Conservation (phyloP, 2,888 invertebrate species). For the Amphipyra berbera region DNA sequence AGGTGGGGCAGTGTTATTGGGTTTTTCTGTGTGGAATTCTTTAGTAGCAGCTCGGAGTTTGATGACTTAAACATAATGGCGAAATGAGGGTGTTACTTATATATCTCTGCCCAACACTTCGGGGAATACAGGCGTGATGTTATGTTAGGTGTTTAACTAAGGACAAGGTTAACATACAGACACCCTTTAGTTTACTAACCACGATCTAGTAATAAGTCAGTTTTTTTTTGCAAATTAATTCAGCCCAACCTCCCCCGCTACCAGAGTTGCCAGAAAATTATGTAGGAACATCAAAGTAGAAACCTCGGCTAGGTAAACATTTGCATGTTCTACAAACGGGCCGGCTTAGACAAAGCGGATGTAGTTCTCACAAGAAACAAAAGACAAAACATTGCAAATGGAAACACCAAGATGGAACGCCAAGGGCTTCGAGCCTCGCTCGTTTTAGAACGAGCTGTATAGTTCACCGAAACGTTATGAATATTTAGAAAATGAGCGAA, state of each 20-base stretch:
- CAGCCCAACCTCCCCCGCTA: slow-evolving; percentile 21
- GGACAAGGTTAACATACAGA: background rate
- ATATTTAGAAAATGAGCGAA: slow-evolving; percentile 62
- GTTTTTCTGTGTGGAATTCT: too few species aligned
- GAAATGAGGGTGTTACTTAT: too few species aligned
- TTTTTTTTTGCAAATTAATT: slow-evolving; percentile 39
- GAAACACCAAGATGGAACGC: slow-evolving; percentile 70
- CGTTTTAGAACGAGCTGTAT: slow-evolving; percentile 50
- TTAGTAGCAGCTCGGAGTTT: too few species aligned
- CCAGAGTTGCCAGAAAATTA: slow-evolving; percentile 70
- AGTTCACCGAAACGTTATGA: slow-evolving; percentile 52
- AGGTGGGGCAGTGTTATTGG: too few species aligned
- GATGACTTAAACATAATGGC: too few species aligned
- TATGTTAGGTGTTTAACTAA: too few species aligned
- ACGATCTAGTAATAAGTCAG: slow-evolving; percentile 9
- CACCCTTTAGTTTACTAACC: slow-evolving; percentile 20
- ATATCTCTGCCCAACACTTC: too few species aligned
- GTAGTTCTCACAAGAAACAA: slow-evolving; percentile 79
- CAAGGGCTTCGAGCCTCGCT: slow-evolving; percentile 51
- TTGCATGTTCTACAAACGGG: slow-evolving; percentile 77
- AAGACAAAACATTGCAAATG: slow-evolving; percentile 79
- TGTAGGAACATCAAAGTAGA: slow-evolving; percentile 73
- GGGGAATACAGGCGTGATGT: too few species aligned
- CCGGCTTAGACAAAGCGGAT: slow-evolving; percentile 76
- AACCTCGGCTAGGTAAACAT: slow-evolving; percentile 79